Conservation (phyloP, 2,797 vertebrate genomes). For the Pseudochirops corinnae region DNA sequence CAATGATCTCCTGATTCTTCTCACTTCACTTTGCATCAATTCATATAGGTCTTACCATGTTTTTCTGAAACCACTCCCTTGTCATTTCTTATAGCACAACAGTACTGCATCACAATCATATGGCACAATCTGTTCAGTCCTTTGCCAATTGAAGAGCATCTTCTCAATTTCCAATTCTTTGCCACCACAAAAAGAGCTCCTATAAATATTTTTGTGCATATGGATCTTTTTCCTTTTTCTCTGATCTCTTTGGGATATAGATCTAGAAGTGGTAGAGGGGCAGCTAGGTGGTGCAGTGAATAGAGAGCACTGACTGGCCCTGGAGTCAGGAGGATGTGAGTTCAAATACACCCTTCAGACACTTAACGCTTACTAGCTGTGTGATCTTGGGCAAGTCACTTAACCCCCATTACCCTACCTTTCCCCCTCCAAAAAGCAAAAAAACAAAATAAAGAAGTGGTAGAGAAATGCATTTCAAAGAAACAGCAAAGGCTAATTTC, state of each 20-base stretch:
- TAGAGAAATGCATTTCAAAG: too few relatives aligned
- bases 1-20: background rate
- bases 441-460: too few relatives aligned
- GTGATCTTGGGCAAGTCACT: too few relatives aligned
- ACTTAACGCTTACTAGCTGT: too few relatives aligned
- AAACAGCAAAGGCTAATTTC: too few relatives aligned
- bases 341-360: too few relatives aligned
- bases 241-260: background rate
- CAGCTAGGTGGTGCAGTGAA: too few relatives aligned
- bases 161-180: background rate
- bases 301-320: too few relatives aligned
- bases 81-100: background rate
- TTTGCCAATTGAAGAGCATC: background rate
- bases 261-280: too few relatives aligned
- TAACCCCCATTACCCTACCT: too few relatives aligned
- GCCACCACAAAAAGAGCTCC: background rate
- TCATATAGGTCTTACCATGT: background rate
- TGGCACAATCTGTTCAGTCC: background rate
- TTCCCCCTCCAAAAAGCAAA: too few relatives aligned
- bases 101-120: background rate
- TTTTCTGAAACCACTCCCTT: background rate
- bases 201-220: background rate
- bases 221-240: background rate
- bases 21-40: background rate
- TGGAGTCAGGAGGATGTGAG: too few relatives aligned